Conservation (phyloP, 2,888 invertebrate species). For the Dioctria linearis region DNA sequence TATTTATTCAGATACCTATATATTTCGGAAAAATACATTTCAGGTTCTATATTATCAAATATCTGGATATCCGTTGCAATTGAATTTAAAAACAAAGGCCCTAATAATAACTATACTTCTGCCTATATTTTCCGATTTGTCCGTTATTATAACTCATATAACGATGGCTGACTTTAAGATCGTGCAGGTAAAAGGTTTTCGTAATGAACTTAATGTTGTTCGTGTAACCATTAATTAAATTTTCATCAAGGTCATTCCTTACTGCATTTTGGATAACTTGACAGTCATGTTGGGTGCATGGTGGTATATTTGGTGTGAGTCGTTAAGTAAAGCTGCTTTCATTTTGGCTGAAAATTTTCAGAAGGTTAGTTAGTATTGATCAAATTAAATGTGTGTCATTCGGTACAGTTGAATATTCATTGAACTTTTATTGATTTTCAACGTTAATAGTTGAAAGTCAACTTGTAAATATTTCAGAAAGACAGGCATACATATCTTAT, state of each 20-base stretch:
- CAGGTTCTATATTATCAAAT: constrained; percentile 76
- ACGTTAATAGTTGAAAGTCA: too few species aligned
- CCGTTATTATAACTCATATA: constrained; percentile 79
- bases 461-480: too few species aligned
- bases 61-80: constrained; percentile 74
- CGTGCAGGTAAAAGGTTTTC: constrained; percentile 72
- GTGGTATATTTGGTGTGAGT: constrained; percentile 80
- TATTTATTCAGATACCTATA: background rate
- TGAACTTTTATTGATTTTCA: too few species aligned
- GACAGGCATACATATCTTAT: too few species aligned
- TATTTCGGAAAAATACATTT: constrained; percentile 59
- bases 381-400: too few species aligned
- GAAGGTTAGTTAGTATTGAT: constrained; percentile 67
- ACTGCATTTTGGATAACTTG: constrained; percentile 79
- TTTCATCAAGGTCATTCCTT: constrained; percentile 74
- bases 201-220: constrained; percentile 1
- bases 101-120: constrained; percentile 74
- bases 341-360: constrained; percentile 81
- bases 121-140: constrained; percentile 76
- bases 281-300: constrained; percentile 81
- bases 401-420: too few species aligned
- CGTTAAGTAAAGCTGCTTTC: constrained; percentile 77
- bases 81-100: constrained; percentile 76
- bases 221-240: constrained; percentile 20
- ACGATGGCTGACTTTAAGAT: constrained; percentile 80